These are phyloP conservation scores for Harmothoe impar DNA, from an alignment of 2,888 invertebrate genomes.

Conservation along the genomic window DNA sequence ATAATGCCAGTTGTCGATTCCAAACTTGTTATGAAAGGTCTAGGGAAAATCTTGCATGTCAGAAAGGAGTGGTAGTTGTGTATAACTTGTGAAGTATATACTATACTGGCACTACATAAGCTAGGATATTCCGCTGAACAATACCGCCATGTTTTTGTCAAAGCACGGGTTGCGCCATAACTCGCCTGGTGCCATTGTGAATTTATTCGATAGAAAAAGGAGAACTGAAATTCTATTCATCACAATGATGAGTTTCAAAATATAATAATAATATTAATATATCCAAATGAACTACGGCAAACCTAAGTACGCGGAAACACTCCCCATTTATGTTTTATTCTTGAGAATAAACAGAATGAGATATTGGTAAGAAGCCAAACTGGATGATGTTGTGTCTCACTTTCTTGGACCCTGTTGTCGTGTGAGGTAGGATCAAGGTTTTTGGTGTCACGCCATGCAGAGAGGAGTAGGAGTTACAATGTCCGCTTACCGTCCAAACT, in stretches of 20 bases:
- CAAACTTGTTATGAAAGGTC: neutral
- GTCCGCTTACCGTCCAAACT: conserved; percentile 33
- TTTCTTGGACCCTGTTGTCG: conserved; percentile 59
- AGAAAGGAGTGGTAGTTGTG: too few relatives aligned
- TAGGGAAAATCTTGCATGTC: too few relatives aligned
- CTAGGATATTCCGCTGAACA: too few relatives aligned
- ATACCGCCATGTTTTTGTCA: too few relatives aligned
- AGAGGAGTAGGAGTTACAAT: neutral
- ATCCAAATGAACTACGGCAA: neutral
- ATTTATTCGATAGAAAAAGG: neutral
- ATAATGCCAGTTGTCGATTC: neutral
- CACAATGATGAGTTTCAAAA: neutral
- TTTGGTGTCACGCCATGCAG: conserved; percentile 63
- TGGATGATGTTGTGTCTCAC: conserved; percentile 62
- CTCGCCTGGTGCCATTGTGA: too few relatives aligned
- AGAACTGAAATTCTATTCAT: neutral
- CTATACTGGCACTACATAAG: too few relatives aligned
- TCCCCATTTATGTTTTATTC: neutral
- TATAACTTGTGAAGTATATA: too few relatives aligned
- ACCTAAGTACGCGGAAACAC: neutral
- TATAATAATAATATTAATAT: neutral
- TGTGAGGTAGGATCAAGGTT: conserved; percentile 63
- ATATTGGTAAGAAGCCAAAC: neutral
- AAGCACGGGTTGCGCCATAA: too few relatives aligned
- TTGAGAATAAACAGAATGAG: conserved; percentile 31